A percentile compares a stretch with the other conserved stretches of the same genome.
Evolutionary conservation across 1,140 invertebrate genomes (phyloP).

Genomic region (Aplysia californica): DNA sequence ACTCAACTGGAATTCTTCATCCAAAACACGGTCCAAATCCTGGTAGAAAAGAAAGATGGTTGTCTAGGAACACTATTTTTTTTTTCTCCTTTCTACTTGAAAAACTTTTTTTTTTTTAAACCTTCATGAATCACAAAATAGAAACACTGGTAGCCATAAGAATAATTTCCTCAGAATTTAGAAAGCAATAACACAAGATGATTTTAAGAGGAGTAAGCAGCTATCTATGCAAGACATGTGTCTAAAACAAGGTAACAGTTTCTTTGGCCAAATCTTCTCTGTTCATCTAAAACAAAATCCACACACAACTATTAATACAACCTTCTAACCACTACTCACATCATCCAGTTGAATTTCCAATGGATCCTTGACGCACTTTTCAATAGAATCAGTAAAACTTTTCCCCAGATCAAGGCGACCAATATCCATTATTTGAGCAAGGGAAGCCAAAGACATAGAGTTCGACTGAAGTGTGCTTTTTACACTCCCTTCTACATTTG

Average conservation of each 20-base stretch:
- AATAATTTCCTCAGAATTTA: not conserved
- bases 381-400: too few species aligned
- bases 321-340: constrained; percentile 10
- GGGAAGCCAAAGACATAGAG: too few species aligned
- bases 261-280: too few species aligned
- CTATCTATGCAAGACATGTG: not conserved
- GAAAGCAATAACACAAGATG: not conserved
- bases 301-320: too few species aligned
- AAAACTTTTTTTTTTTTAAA: too few species aligned
- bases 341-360: constrained; percentile 8
- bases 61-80: not conserved
- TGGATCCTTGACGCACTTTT: constrained; percentile 2
- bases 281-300: too few species aligned
- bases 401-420: too few species aligned
- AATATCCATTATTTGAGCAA: too few species aligned
- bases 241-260: not conserved
- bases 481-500: not conserved
- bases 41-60: constrained; percentile 25
- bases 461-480: too few species aligned
- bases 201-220: not conserved
- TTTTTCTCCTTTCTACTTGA: not conserved
- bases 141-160: not conserved
- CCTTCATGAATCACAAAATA: too few species aligned
- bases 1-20: constrained; percentile 59
- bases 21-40: constrained; percentile 50